Conservation (phyloP, 2,888 invertebrate genomes). For the Megalurothrips usitatus region DNA sequence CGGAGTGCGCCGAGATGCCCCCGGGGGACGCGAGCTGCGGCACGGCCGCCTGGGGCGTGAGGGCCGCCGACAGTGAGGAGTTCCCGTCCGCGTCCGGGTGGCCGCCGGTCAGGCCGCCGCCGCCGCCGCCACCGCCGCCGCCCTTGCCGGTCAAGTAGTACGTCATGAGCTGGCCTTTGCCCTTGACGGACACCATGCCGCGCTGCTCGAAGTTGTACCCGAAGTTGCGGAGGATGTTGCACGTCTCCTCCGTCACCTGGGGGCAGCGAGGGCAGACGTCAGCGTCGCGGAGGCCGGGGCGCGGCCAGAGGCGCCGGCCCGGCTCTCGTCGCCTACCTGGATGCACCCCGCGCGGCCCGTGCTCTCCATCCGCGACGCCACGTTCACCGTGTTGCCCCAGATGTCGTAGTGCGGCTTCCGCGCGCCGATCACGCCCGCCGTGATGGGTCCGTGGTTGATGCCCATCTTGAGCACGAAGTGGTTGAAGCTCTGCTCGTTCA, state of each 20-base stretch:
- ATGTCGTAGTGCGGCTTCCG: slow-evolving; percentile 94
- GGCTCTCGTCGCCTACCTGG: slow-evolving; percentile 59
- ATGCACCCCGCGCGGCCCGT: slow-evolving; percentile 93
- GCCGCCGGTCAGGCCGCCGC: slow-evolving; percentile 28
- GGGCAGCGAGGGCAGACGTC: neutral
- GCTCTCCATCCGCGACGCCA: slow-evolving; percentile 96
- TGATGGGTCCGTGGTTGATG: slow-evolving; percentile 92
- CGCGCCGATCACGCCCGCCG: slow-evolving; percentile 92
- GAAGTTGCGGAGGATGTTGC: slow-evolving; percentile 79
- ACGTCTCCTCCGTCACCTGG: slow-evolving; percentile 93
- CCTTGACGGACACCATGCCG: slow-evolving; percentile 92
- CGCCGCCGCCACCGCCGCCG: slow-evolving; percentile 37
- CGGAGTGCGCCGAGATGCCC: neutral
- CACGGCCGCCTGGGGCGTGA: slow-evolving; percentile 30
- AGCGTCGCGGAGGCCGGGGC: neutral
- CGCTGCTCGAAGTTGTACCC: slow-evolving; percentile 92
- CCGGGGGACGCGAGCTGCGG: slow-evolving; percentile 32
- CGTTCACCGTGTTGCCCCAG: slow-evolving; percentile 96
- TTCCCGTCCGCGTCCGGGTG: slow-evolving; percentile 34
- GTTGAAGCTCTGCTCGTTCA: slow-evolving; percentile 93
- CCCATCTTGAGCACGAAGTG: slow-evolving; percentile 89
- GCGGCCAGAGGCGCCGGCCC: neutral
- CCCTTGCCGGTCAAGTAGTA: slow-evolving; percentile 70
- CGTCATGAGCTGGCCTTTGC: slow-evolving; percentile 94
- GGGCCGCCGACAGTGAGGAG: slow-evolving; percentile 33